Conservation (phyloP, 2,797 vertebrate species). For the Lycodopsis pacificus region DNA sequence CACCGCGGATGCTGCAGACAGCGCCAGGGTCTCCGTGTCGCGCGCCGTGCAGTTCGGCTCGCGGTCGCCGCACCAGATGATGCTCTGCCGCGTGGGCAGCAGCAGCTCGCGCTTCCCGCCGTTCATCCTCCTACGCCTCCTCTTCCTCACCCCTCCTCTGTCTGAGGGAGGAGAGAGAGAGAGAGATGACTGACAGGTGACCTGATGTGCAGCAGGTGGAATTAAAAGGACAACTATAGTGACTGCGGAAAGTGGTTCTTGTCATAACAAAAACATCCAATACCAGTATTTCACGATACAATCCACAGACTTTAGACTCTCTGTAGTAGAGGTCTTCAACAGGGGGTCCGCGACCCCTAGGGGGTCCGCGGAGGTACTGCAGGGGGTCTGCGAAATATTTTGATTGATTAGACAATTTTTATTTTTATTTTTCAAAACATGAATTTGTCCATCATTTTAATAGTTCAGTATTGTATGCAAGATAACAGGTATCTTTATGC, state of each 20-base stretch:
- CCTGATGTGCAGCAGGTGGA: neutral
- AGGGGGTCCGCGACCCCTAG: too few relatives aligned
- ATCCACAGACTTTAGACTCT: neutral
- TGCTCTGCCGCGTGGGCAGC: slow-evolving; percentile 33
- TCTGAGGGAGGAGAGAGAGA: neutral
- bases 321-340: too few relatives aligned
- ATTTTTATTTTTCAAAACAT: too few relatives aligned
- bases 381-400: too few relatives aligned
- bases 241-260: neutral
- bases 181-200: neutral
- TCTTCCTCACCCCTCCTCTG: slow-evolving; percentile 18
- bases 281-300: neutral
- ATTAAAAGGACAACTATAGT: neutral
- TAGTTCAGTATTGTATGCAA: too few relatives aligned
- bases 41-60: slow-evolving; percentile 51
- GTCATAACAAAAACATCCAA: neutral
- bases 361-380: too few relatives aligned
- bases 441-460: too few relatives aligned
- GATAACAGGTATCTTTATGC: too few relatives aligned
- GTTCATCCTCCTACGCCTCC: slow-evolving; percentile 39
- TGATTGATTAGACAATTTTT: too few relatives aligned
- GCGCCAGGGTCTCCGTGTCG: slow-evolving; percentile 30
- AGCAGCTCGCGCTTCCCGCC: slow-evolving; percentile 26
- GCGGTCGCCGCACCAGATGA: slow-evolving; percentile 38
- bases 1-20: slow-evolving; percentile 44